phyloP scores from a whole-genome alignment of 2,113 vertebrate species.

The Eupsittula cactorum region DNA sequence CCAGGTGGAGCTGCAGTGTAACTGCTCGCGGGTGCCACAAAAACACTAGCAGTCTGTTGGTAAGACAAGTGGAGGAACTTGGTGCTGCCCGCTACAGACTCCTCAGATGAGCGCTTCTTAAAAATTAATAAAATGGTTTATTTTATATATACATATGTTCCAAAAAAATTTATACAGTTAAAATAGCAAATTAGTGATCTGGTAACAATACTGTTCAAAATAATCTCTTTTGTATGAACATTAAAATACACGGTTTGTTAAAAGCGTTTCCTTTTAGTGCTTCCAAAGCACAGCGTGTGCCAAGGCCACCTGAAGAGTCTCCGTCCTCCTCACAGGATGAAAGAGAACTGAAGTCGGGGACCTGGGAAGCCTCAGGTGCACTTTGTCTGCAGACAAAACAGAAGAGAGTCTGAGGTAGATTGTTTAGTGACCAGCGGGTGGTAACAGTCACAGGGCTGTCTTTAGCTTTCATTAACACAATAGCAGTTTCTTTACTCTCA shows the following conservation, averaged over 20 bases:
- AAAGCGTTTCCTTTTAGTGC: slow-evolving; percentile 80
- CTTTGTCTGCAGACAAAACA: slow-evolving; percentile 83
- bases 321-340: slow-evolving; percentile 77
- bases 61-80: background rate
- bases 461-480: slow-evolving; percentile 74
- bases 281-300: slow-evolving; percentile 83
- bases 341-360: slow-evolving; percentile 78
- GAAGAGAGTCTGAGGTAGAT: slow-evolving; percentile 87
- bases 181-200: slow-evolving; percentile 92
- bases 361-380: slow-evolving; percentile 76
- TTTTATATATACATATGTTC: slow-evolving; percentile 86
- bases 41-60: background rate
- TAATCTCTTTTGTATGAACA: slow-evolving; percentile 94
- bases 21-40: background rate
- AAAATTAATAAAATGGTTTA: slow-evolving; percentile 91
- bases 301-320: slow-evolving; percentile 81
- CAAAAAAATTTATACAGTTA: slow-evolving; percentile 89
- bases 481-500: slow-evolving; percentile 79
- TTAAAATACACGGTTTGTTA: slow-evolving; percentile 85
- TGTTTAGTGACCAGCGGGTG: slow-evolving; percentile 75
- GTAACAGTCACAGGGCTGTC: slow-evolving; percentile 74
- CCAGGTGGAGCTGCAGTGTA: background rate
- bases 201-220: slow-evolving; percentile 95
- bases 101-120: slow-evolving; percentile 64
- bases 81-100: slow-evolving; percentile 52